Percentiles rank a stretch among this genome's conserved stretches.
Evolutionary conservation across 2,888 invertebrate genomes (phyloP).

Genomic region (Ceramica pisi): DNA sequence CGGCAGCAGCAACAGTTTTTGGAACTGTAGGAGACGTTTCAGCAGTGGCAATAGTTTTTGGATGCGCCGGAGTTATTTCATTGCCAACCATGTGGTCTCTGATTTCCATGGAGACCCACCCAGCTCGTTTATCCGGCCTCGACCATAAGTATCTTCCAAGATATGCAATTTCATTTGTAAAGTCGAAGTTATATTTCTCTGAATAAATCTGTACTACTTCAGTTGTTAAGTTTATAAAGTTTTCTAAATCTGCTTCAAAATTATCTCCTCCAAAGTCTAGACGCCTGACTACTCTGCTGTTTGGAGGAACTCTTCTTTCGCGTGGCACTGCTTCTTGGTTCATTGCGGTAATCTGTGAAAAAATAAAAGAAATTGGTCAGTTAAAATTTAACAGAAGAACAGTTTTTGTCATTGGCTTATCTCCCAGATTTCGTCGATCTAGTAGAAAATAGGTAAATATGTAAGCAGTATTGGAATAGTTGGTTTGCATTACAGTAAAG

Average conservation of each 20-base stretch:
- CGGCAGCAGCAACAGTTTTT: not conserved
- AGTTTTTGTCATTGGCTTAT: not conserved
- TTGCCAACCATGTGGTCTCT: constrained; percentile 64
- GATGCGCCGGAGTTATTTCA: constrained; percentile 75
- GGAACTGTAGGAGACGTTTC: no score
- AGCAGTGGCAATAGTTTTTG: constrained; percentile 24
- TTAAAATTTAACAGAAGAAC: not conserved
- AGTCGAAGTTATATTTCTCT: constrained; percentile 91
- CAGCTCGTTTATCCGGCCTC: constrained; percentile 63
- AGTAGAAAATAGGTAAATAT: constrained; percentile 2
- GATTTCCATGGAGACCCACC: constrained; percentile 72
- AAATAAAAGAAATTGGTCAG: constrained; percentile 51
- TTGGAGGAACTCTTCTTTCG: constrained; percentile 68
- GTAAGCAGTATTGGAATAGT: constrained; percentile 10
- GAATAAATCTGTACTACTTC: constrained; percentile 57
- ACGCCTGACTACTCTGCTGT: constrained; percentile 81
- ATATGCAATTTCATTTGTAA: constrained; percentile 84
- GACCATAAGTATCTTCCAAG: constrained; percentile 88
- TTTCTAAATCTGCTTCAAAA: constrained; percentile 75
- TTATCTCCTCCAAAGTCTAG: constrained; percentile 74
- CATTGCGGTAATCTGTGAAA: constrained; percentile 77
- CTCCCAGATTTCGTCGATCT: not conserved
- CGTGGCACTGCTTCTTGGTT: constrained; percentile 73
- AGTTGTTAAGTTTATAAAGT: constrained; percentile 72
- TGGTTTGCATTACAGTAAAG: constrained; percentile 29